Evolutionary conservation across 2,888 invertebrate species (phyloP).

Genomic region (Timandra comae): DNA sequence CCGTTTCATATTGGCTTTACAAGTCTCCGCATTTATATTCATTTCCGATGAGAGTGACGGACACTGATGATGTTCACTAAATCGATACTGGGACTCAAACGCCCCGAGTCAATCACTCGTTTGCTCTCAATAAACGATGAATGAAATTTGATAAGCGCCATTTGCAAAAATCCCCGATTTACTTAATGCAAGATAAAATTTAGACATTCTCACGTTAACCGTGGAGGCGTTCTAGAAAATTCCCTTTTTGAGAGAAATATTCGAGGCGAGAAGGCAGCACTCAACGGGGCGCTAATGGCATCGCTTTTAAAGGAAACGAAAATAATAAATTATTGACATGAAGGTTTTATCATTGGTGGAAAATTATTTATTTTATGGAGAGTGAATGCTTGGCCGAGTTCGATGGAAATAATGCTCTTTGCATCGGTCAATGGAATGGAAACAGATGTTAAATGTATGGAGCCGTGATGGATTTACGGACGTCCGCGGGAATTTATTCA

Average conservation of each 20-base stretch:
- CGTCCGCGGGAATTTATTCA: slow-evolving; percentile 26
- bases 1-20: not conserved
- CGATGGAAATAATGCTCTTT: slow-evolving; percentile 47
- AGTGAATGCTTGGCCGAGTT: slow-evolving; percentile 22
- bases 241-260: slow-evolving; percentile 46
- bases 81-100: too few species aligned
- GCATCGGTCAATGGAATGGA: slow-evolving; percentile 50
- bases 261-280: slow-evolving; percentile 48
- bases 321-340: slow-evolving; percentile 71
- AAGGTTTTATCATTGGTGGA: slow-evolving; percentile 46
- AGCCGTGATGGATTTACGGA: slow-evolving; percentile 39
- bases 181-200: slow-evolving; percentile 48
- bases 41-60: too few species aligned
- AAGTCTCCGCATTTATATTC: not conserved
- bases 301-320: slow-evolving; percentile 63
- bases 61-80: too few species aligned
- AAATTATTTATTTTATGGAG: slow-evolving; percentile 53
- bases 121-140: slow-evolving; percentile 6
- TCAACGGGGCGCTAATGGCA: slow-evolving; percentile 57
- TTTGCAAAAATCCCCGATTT: slow-evolving; percentile 37
- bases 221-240: slow-evolving; percentile 45
- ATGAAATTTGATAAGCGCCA: slow-evolving; percentile 42
- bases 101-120: too few species aligned
- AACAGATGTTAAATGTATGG: slow-evolving; percentile 49
- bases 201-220: slow-evolving; percentile 40